Base-by-base conservation (phyloP, 2,888 invertebrate genomes). In the Agrenia bidenticulata region DNA sequence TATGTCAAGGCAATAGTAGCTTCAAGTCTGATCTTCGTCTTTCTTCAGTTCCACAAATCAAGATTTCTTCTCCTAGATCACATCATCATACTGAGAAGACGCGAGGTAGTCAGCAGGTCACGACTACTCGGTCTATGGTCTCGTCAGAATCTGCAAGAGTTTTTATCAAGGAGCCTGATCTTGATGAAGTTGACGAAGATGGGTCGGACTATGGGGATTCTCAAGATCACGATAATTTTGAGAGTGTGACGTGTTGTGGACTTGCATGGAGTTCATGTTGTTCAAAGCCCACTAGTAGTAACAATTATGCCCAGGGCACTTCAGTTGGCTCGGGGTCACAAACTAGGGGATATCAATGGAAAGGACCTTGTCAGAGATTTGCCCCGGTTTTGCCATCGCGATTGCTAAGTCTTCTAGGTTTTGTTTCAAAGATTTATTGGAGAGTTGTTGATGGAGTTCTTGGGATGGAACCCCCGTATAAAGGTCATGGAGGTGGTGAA, bases 361-460 rank as follows among this genome's bases (percentile, higher is more conserved):
- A 68, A 11, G 61, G 67, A 32, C 67, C 73, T 17, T 74, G 73
- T 67, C 60, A 61, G 21, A 50, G 70, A 42, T 58, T 73, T 9
- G 64, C 67, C 27, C 59, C 66, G 15, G 61, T 64, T 23, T 41
- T 75, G 60, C 75, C 75, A 55, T 63, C 67, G 60, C 70, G 73
- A 64, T 50, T 76, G 62, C 69, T 72, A 26, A 71, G 70, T 67
- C 45, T 73, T n/a, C 61, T 73, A 11, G 76, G 71, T 11, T 74
- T 76, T 59, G 68, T 76, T 66, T 69, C 72, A 0, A 76, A 74
- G 68, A 64, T 73, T n/a, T 76, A 73, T 61, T 76, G 74, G 71
- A 72, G 76, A 64, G 49, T 74, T 24, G 56, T 76, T 17, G 76
- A 76, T 39, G 72, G 72, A 50, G 60, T 74, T 21, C 70, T 76